Evolutionary conservation across 1,140 invertebrate genomes (phyloP), one percentile per base, ranked within the genome.

Genomic region (Pogonus chalceus): DNA sequence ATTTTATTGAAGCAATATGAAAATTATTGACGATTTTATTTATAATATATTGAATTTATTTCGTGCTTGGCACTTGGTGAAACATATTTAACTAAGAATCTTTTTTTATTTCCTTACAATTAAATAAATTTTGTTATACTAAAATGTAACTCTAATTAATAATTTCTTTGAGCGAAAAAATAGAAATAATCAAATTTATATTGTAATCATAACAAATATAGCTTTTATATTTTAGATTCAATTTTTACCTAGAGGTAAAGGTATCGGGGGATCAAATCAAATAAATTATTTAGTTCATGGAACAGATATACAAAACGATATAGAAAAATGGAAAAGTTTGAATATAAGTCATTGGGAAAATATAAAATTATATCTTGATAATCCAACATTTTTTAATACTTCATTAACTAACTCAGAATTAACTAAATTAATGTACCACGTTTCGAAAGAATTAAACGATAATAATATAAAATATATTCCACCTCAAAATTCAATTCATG

Each of bases 241-340:
- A 67, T 75, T 75, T 31, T 69, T 80, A 49, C 83, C 84, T 0
- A 71, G 82, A 14, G 83, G 83, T 9, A 84, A 80, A 66, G 83
- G 83, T 2, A 62, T 84, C 7, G 84, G 84, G 7, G 84, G 84
- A 1, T 83, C 79, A n/a, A 79, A 81, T 1, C 80, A 83, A 60
- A 73, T 85, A 1, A 85, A 85, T 66, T 84, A 80, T 60, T 69
- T 85, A 47, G 70, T 84, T 1, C 83, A 85, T 57, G 81, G 79
- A 3, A 76, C 79, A 54, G 83, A 81, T 0, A 66, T 72, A 20
- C 72, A 72, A 0, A 66, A 75, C 10, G 83, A 86, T 59, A 84
- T 80, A 58, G 71, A 79, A 14, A 56, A 61, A 16, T 84, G 82
- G 82, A 39, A 61, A 2, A 51, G 59, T 16, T 53, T 67, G 12